phyloP scores from a whole-genome alignment of 2,888 invertebrate species.

The Amphipyra tragopoginis region DNA sequence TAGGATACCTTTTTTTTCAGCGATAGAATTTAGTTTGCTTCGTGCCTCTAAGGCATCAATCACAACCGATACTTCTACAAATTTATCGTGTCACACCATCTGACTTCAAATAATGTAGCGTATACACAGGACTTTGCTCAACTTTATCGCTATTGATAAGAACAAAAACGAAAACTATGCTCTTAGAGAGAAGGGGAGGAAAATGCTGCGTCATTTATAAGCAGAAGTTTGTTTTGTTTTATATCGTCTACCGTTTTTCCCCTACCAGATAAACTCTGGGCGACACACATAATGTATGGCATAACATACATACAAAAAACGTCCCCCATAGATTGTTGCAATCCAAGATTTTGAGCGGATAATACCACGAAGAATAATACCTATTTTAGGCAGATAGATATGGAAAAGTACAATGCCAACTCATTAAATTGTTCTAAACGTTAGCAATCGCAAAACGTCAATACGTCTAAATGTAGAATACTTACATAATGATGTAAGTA shows the following conservation, averaged over 20 bases:
- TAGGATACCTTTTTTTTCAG: too few relatives aligned
- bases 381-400: background rate
- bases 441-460: too few relatives aligned
- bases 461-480: too few relatives aligned
- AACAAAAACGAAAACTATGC: constrained; percentile 32
- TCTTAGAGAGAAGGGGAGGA: constrained; percentile 16
- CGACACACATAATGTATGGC: constrained; percentile 26
- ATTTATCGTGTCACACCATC: background rate
- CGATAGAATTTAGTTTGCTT: too few relatives aligned
- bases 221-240: constrained; percentile 47
- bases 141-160: constrained; percentile 31
- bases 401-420: background rate
- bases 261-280: constrained; percentile 21
- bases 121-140: constrained; percentile 17
- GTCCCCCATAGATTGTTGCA: constrained; percentile 6
- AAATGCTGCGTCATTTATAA: constrained; percentile 32
- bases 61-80: background rate
- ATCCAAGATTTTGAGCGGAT: constrained; percentile 12
- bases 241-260: constrained; percentile 37
- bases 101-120: background rate
- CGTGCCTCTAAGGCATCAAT: too few relatives aligned
- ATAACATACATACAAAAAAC: background rate
- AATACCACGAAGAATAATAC: background rate
- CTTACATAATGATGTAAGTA: too few relatives aligned
- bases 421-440: too few relatives aligned